Evolutionary conservation across 2,888 invertebrate genomes (phyloP), one percentile per base, ranked within the genome.

Genomic region (Heteromyza rotundicornis): DNA sequence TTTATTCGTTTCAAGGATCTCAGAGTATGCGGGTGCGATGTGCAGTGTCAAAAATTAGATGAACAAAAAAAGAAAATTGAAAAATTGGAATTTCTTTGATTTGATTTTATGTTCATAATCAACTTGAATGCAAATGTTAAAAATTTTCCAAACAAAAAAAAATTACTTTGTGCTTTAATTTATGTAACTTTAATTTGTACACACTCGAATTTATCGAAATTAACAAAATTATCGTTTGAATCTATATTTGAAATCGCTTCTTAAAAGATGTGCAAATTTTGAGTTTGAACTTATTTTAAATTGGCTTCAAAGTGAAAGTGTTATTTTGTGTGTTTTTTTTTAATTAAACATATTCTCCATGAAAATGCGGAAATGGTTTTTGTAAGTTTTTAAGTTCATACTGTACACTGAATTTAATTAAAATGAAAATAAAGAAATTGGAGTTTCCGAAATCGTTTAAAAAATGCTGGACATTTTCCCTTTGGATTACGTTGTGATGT

Each of bases 311-410:
- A 40, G 23, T 24, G 23, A 50, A 51, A 49, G 44, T n/a, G n/a
- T n/a, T n/a, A n/a, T n/a, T n/a, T n/a, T n/a, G n/a, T n/a, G 17
- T 59, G 19, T 7, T 58, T 44, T 57, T 54, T 56, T 19, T 47
- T 53, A n/a, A 47, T 47, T 1, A 35, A 32, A 22, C 3, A 24
- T 2, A 17, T 32, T 36, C 32, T 57, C 54, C 17, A 36, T 19
- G 24, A 67, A 65, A 40, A 67, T 68, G 68, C 67, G 67, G 55
- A 65, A 68, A 50, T 49, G 55, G n/a, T 60, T 61, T 24, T 54
- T 66, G 67, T 68, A 66, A 67, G 66, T 67, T 49, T 51, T 47
- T 50, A 24, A 35, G 2, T 32, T 35, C 22, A 40, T 17, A 40
- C 56, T 44, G 24, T 16, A 12, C 54, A 22, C 23, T 24, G 1